Conservation (phyloP, 1,140 invertebrate species). For the Drosophila persimilis region DNA sequence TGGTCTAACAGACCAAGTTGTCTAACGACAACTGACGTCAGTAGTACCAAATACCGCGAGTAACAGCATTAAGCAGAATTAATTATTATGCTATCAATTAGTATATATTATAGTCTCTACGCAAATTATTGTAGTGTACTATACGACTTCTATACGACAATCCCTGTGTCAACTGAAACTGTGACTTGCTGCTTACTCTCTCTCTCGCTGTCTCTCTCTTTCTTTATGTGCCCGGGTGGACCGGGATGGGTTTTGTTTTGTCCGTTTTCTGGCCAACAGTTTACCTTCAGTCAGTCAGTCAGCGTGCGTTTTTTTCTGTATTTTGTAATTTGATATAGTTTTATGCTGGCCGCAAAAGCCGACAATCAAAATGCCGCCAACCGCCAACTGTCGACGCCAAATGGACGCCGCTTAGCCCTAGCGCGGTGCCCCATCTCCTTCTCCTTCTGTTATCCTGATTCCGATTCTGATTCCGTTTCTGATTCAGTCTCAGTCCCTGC, state of each 20-base stretch:
- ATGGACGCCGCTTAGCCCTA: constrained; percentile 28
- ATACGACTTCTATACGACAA: no score
- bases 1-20: no score
- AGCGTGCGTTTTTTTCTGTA: constrained; percentile 2
- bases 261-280: constrained; percentile 12
- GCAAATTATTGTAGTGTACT: no score
- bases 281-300: background rate
- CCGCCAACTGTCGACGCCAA: constrained; percentile 54
- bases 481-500: background rate
- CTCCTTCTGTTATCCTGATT: constrained; percentile 4
- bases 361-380: constrained; percentile 70
- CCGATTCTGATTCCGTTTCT: constrained; percentile 29
- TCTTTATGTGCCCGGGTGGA: background rate
- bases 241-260: constrained; percentile 9
- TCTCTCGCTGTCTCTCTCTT: background rate
- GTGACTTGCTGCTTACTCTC: no score
- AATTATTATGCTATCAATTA: no score
- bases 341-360: constrained; percentile 71
- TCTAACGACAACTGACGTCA: no score
- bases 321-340: constrained; percentile 75
- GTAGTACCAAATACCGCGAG: no score
- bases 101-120: no score
- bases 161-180: no score
- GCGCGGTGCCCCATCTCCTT: no score
- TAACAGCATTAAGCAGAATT: no score